Base-by-base conservation (phyloP, 2,888 invertebrate species). In the Andrena minutula region DNA sequence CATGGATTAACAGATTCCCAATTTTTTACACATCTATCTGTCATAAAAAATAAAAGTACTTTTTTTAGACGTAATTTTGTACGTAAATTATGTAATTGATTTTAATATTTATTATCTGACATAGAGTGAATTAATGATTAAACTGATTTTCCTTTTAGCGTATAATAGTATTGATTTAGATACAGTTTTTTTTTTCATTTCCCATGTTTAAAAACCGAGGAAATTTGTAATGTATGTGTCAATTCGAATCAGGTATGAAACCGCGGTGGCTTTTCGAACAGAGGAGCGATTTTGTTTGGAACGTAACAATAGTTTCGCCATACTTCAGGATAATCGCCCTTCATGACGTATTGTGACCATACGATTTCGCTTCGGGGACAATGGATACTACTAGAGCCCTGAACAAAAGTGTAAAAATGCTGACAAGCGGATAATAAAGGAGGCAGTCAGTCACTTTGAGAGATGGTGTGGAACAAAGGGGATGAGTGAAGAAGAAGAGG, bases 401-500 rank as follows among this genome's bases (percentile, higher is more conserved):
- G 92, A 91, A 93, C 93, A 93, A 93, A 93, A 93, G 93, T 93
- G 93, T 93, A 93, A 93, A 93, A 94, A 93, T 93, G 93, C 93
- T 93, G 93, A 93, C 93, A 94, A 93, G 92, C 93, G 93, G 93
- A 93, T 94, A 93, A 94, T 93, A 93, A 93, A 93, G 93, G 93
- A 93, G 93, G 93, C 92, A 94, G 93, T 94, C 93, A 93, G 93
- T 93, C 93, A 93, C 91, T 93, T 93, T 93, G 93, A 94, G 92
- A 93, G 93, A 93, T 93, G 93, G 92, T 89, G 91, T 90, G 91
- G 91, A 93, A 93, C 92, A 92, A 91, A 90, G 88, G 89, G 88
- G 88, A 87, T 78, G 85, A 85, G 79, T 79, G 84, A 83, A 65
- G 75, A 53, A 51, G 82, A 73, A 47, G 79, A 77, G 77, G 79